Base-by-base conservation (phyloP, 2,888 invertebrate species). In the Entomobrya proxima region DNA sequence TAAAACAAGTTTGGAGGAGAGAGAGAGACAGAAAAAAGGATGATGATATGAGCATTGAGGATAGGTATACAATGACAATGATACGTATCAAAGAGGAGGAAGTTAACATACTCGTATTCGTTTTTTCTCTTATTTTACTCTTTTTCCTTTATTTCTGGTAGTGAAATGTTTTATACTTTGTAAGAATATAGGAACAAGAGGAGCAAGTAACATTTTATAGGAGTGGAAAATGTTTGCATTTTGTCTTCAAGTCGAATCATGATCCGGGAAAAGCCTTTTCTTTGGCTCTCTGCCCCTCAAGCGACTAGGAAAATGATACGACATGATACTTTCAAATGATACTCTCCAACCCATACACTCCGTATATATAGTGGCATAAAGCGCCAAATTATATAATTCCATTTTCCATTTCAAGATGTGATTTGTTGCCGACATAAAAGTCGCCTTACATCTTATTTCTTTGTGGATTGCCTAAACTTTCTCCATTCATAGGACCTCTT, bases 401-500 rank as follows among this genome's bases (percentile, higher is more conserved):
- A 89, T 90, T 90, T 89, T 88, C 90, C 87, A 88, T 89, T 89
- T 89, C 87, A 88, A 87, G 88, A 89, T 88, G 89, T 89, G 90
- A 90, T 90, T 90, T 90, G 90, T 90, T 87, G 86, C 88, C 87
- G 87, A 89, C 90, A 89, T 90, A 90, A 90, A 90, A 90, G 90
- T 90, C 90, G 88, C 88, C 89, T 89, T 89, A 89, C 88, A 90
- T 90, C 88, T 89, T 89, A 89, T 89, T 89, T 89, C 89, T 89
- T 80, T 90, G 88, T 88, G 89, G 90, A 90, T 90, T 89, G 90
- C 89, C 86, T 85, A 90, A 90, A 89, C 89, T 90, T 90, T 90
- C 89, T 88, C 89, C 90, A 90, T 90, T 90, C 88, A 85, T 87
- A 87, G 85, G 90, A 88, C 89, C 89, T 89, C 88, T 88, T 89